Evolutionary conservation across 2,888 invertebrate species (phyloP), one percentile per base, ranked within the genome.

Genomic region (Nasonovia ribisnigri): DNA sequence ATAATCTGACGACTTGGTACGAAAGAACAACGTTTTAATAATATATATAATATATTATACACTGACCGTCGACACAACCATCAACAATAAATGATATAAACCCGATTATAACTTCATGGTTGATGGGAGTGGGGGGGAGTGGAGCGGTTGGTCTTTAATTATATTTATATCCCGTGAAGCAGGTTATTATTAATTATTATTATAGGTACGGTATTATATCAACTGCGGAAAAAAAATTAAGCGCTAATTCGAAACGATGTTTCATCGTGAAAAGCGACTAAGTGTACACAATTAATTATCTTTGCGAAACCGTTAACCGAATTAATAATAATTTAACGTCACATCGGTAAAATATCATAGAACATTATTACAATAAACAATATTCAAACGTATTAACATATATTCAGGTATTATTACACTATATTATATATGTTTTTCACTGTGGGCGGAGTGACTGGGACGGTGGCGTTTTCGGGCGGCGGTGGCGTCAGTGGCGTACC

Each of bases 31-130:
- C n/a, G 46, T 67, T 54, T 60, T 89, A 89, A 89, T 89, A 60
- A 90, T 67, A 46, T 20, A 11, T 26, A 51, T 36, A 29, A 29
- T 46, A 60, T 29, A 60, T 29, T 54, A 88, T 54, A 57, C 90
- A 67, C 10, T 90, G 67, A 11, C 46, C 90, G n/a, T 36, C 77
- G 60, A 36, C 77, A 77, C 36, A 11, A 46, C 48, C 46, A 67
- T 90, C 67, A 67, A 90, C 46, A 90, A 67, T 36, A 46, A 29
- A 67, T n/a, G 67, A 90, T 90, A 67, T 46, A 90, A 90, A 90
- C 46, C 29, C 67, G 67, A 90, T 90, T 89, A 67, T 67, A 90
- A n/a, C 77, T 77, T 36, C 8, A 77, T 20, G 77, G 36, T 36
- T 77, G 36, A 36, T 36, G 77, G n/a, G 46, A 43, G 24, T 29